These are phyloP conservation scores for Solen grandis DNA, from an alignment of 1,140 invertebrate species.

Conservation along the genomic window DNA sequence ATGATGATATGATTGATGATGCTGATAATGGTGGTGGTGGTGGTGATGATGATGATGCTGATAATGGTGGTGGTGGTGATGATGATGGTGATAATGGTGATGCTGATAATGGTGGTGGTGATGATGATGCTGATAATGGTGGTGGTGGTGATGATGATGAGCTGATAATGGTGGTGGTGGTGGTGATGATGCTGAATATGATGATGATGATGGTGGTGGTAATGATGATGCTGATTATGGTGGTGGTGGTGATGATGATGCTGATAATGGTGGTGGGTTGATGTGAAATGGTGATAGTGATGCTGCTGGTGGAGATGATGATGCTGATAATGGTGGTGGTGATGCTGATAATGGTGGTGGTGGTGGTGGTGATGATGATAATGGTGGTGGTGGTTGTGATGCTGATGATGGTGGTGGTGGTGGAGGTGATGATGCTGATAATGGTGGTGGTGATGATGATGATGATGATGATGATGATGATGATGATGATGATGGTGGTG, in stretches of 20 bases:
- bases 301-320: background rate
- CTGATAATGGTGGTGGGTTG: background rate
- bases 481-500: background rate
- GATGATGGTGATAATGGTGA: background rate
- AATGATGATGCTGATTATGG: background rate
- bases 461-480: background rate
- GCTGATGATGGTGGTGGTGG: background rate
- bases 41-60: background rate
- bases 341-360: background rate
- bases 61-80: background rate
- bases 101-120: background rate
- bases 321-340: background rate
- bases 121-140: background rate
- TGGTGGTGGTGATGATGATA: background rate
- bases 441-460: background rate
- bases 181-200: background rate
- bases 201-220: background rate
- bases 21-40: background rate
- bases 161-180: background rate
- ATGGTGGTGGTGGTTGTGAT: background rate
- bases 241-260: background rate
- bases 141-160: background rate
- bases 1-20: background rate
- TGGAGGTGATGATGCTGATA: background rate
- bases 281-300: too few species aligned